Evolutionary conservation across 2,888 invertebrate genomes (phyloP), one percentile per base, ranked within the genome.

Genomic region (Sabatieria punctata): DNA sequence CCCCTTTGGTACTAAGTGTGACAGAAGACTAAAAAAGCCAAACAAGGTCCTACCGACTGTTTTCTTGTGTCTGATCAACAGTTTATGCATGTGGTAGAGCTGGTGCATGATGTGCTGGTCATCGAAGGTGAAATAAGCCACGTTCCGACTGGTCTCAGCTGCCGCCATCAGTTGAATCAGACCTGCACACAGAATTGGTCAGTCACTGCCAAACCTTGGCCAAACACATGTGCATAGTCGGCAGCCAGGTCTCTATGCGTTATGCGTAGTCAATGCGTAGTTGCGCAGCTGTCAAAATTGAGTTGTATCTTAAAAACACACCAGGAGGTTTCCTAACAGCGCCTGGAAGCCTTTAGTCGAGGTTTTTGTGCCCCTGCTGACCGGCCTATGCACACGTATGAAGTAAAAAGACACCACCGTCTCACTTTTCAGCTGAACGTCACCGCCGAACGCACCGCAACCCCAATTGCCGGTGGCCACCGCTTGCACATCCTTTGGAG

Each of bases 391-490:
- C n/a, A n/a, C n/a, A n/a, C n/a, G n/a, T n/a, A n/a, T 4, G 4
- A n/a, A 6, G 19, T 18, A 37, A 37, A 6, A 37, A 39, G 4
- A 26, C n/a, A 42, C 18, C 4, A 43, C 49, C 19, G 33, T 30
- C 51, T 42, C 18, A 57, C 59, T 49, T 50, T 60, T 60, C 18
- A 60, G 33, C 37, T 54, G 47, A 23, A 48, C 47, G 39, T 60
- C 50, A 13, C 60, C 60, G 4, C 46, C 38, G 45, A 57, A 60
- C 15, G 52, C 56, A n/a, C 60, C 60, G 40, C 60, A 60, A 19
- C 91, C 89, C 89, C 89, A 91, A 71, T 89, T 89, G 8, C 89
- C 89, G 0, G 85, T 84, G 1, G 85, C 86, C 0, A 89, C 76
- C 0, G 70, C 69, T 15, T 67, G 55, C 19, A 56, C 48, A 6